phyloP scores from a whole-genome alignment of 1,140 invertebrate genomes.

The Nautilus pompilius region DNA sequence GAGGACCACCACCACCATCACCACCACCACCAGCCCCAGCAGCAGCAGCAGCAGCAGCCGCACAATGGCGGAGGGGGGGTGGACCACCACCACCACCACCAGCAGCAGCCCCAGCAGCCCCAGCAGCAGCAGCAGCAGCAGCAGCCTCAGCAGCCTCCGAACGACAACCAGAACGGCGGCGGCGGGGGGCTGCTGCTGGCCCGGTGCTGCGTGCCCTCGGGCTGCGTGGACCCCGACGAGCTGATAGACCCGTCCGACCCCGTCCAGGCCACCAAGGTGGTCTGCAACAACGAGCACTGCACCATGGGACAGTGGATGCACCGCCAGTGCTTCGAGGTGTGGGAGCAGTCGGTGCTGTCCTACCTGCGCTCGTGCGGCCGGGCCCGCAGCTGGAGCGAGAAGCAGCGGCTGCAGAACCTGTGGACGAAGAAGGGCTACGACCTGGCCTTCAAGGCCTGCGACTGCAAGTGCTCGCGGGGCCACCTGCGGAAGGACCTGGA shows the following conservation, averaged over 20 bases:
- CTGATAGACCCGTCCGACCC: slow-evolving; percentile 71
- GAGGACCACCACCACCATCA: neutral
- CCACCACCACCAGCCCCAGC: neutral
- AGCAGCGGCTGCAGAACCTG: slow-evolving; percentile 88
- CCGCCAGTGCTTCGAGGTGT: slow-evolving; percentile 88
- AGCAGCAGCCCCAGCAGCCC: neutral
- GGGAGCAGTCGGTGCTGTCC: slow-evolving; percentile 83
- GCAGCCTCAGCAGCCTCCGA: neutral
- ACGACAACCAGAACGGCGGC: slow-evolving; percentile 14
- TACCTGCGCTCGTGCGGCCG: slow-evolving; percentile 86
- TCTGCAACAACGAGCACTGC: slow-evolving; percentile 93
- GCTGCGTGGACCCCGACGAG: slow-evolving; percentile 52
- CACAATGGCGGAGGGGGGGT: neutral
- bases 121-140: neutral
- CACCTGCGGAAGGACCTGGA: slow-evolving; percentile 92
- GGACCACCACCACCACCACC: slow-evolving; percentile 3
- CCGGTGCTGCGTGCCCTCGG: slow-evolving; percentile 38
- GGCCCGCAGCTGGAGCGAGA: slow-evolving; percentile 88
- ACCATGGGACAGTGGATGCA: slow-evolving; percentile 87
- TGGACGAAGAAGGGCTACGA: slow-evolving; percentile 98
- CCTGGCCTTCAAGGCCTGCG: slow-evolving; percentile 82
- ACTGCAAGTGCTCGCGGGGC: slow-evolving; percentile 74
- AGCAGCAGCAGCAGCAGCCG: neutral
- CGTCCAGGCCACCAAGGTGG: slow-evolving; percentile 74
- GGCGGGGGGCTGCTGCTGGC: slow-evolving; percentile 19